Conservation (phyloP, 2,888 invertebrate genomes). For the Amiota mariae region DNA sequence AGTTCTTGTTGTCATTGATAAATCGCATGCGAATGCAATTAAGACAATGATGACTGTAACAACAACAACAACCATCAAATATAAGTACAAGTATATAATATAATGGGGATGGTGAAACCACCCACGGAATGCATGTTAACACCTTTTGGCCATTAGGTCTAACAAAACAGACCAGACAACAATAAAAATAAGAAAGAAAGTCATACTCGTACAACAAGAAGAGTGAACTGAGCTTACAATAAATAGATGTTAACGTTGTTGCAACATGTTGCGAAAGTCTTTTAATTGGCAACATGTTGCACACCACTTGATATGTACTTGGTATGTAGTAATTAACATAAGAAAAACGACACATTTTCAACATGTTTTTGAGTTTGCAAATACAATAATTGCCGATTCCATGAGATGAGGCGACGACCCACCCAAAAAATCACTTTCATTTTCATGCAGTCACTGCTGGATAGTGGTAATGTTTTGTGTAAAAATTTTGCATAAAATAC, state of each 20-base stretch:
- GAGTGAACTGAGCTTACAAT: neutral
- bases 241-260: neutral
- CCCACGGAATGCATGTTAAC: constrained; percentile 13
- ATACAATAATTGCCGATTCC: neutral
- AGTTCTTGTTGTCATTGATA: too few relatives aligned
- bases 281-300: constrained; percentile 59
- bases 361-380: neutral
- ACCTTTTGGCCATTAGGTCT: constrained; percentile 6
- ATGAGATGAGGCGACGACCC: neutral
- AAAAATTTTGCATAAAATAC: constrained; percentile 8
- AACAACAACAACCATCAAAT: too few relatives aligned
- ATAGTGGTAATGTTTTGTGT: neutral
- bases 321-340: constrained; percentile 7
- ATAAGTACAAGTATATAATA: too few relatives aligned
- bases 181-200: neutral
- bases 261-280: constrained; percentile 48
- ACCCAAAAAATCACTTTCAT: constrained; percentile 20
- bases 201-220: neutral
- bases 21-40: too few relatives aligned
- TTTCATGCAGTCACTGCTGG: constrained; percentile 43
- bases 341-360: neutral
- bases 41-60: too few relatives aligned
- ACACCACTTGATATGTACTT: neutral
- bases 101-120: constrained; percentile 42
- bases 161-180: neutral